A percentile compares a stretch with the other conserved stretches of the same genome.
These are phyloP conservation scores for Drosophila orosa DNA, from an alignment of 1,140 invertebrate species.

Conservation along the genomic window DNA sequence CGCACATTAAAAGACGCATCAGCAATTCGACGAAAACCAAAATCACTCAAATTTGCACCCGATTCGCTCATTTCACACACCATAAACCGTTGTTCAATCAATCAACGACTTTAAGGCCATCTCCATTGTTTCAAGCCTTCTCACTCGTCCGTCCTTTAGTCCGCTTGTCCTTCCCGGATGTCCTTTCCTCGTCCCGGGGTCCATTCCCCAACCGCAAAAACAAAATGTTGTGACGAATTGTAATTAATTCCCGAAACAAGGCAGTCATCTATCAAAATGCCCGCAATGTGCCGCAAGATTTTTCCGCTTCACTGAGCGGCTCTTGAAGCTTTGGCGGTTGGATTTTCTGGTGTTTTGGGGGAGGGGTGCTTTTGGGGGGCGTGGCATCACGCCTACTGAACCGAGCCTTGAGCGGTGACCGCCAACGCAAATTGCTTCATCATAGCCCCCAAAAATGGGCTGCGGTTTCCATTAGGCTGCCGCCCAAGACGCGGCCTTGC, in stretches of 20 bases:
- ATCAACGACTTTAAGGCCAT: conserved; percentile 65
- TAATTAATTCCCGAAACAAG: conserved; percentile 84
- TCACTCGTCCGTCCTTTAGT: not conserved
- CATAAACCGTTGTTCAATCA: conserved; percentile 79
- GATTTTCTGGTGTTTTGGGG: conserved; percentile 7
- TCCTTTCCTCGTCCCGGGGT: conserved; percentile 19
- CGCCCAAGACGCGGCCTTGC: conserved; percentile 38
- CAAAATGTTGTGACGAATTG: conserved; percentile 83
- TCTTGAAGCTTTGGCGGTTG: conserved; percentile 24
- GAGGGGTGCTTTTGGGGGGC: not conserved
- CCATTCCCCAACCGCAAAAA: conserved; percentile 66
- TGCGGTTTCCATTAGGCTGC: conserved; percentile 79
- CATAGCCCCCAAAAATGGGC: conserved; percentile 73
- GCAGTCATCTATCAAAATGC: conserved; percentile 82
- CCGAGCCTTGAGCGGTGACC: conserved; percentile 60
- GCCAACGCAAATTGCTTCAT: conserved; percentile 77
- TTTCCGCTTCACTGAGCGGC: conserved; percentile 74
- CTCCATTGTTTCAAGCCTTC: conserved; percentile 65
- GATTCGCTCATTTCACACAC: conserved; percentile 78
- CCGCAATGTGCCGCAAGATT: conserved; percentile 69
- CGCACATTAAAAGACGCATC: conserved; percentile 59
- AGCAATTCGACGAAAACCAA: conserved; percentile 47
- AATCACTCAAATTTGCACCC: conserved; percentile 78
- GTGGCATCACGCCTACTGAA: conserved; percentile 48
- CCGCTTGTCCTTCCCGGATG: conserved; percentile 10